Conservation (phyloP, 2,113 vertebrate genomes). For the Percopsis transmontana region DNA sequence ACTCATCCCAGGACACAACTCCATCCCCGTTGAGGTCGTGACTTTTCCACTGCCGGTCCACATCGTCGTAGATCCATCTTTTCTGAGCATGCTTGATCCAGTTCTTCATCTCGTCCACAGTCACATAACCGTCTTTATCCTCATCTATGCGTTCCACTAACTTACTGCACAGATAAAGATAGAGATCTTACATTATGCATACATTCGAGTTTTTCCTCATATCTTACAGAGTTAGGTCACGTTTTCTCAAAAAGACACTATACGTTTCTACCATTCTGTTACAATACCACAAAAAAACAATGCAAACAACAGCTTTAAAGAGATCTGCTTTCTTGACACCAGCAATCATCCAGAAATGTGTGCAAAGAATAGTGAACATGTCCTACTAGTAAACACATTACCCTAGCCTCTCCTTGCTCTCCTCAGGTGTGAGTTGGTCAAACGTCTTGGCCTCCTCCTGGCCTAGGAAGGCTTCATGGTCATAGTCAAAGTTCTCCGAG, state of each 20-base stretch:
- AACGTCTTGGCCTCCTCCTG: slow-evolving; percentile 95
- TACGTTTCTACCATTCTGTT: too few relatives aligned
- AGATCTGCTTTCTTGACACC: too few relatives aligned
- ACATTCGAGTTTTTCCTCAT: neutral
- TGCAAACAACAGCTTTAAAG: too few relatives aligned
- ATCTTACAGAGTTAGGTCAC: neutral
- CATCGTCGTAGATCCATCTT: slow-evolving; percentile 96
- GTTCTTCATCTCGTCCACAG: slow-evolving; percentile 89
- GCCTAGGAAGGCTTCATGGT: slow-evolving; percentile 96
- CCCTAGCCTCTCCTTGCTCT: slow-evolving; percentile 98
- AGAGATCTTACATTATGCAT: slow-evolving; percentile 32
- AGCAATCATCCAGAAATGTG: neutral
- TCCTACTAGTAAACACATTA: slow-evolving; percentile 62
- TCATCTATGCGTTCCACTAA: slow-evolving; percentile 94
- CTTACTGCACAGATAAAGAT: slow-evolving; percentile 81
- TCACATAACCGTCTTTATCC: slow-evolving; percentile 92
- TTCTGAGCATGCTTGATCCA: slow-evolving; percentile 98
- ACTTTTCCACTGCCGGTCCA: slow-evolving; percentile 95
- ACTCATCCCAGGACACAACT: slow-evolving; percentile 94
- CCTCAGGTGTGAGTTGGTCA: slow-evolving; percentile 95
- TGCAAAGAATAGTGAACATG: neutral
- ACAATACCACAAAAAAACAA: too few relatives aligned
- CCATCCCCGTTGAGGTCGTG: slow-evolving; percentile 94
- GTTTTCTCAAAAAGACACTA: too few relatives aligned
- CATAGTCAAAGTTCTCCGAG: slow-evolving; percentile 91